Percentiles rank a stretch among this genome's conserved stretches.
Evolutionary conservation across 2,113 vertebrate species (phyloP).

Genomic region (Casuarius casuarius): DNA sequence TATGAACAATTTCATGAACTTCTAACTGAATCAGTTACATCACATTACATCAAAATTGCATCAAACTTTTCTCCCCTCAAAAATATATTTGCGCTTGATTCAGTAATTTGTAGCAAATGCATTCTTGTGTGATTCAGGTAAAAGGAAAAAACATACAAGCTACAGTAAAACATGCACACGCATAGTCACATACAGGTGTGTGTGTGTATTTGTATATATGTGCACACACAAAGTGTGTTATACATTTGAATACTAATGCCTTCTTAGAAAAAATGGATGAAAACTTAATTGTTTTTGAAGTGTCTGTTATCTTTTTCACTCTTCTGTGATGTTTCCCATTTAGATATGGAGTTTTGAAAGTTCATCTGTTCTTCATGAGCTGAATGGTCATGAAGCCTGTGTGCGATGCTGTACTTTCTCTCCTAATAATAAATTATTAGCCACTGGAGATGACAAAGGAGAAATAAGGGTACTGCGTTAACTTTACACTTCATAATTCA

Average conservation of each 20-base stretch:
- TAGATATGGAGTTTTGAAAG: slow-evolving; percentile 90
- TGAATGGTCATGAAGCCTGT: slow-evolving; percentile 88
- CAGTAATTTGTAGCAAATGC: background rate
- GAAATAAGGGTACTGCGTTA: slow-evolving; percentile 87
- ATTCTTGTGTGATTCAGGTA: background rate
- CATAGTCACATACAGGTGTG: background rate
- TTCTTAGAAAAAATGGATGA: background rate
- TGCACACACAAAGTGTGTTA: background rate
- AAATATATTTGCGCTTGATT: background rate
- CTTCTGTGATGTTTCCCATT: background rate
- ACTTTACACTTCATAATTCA: background rate
- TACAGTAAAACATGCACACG: background rate
- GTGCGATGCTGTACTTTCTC: slow-evolving; percentile 94
- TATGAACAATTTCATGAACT: background rate
- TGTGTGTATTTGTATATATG: background rate
- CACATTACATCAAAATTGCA: background rate
- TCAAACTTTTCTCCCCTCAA: background rate
- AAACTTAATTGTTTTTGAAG: background rate
- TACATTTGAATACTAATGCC: background rate
- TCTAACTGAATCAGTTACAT: background rate
- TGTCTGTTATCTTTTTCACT: background rate
- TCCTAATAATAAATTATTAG: slow-evolving; percentile 79
- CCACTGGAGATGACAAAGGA: slow-evolving; percentile 95
- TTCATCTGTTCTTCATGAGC: slow-evolving; percentile 73
- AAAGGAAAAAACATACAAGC: background rate